Evolutionary conservation across 1,140 invertebrate genomes (phyloP).

Genomic region (Batillaria attramentaria): DNA sequence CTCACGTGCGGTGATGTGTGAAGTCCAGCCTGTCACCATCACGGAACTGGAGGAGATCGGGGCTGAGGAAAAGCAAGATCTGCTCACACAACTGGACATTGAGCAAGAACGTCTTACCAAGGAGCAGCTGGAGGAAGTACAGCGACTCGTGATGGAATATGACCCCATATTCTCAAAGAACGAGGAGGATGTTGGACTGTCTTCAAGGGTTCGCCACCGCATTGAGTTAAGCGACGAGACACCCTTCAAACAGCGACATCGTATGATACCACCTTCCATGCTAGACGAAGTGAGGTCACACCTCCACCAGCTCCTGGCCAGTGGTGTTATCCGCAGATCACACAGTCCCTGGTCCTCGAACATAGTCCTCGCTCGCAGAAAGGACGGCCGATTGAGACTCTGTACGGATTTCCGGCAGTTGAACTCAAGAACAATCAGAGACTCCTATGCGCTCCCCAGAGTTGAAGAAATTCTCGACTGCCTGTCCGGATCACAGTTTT

Average conservation of each 20-base stretch:
- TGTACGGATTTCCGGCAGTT: conserved; percentile 11
- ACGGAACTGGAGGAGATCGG: not conserved
- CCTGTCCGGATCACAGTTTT: not conserved
- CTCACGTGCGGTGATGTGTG: not conserved
- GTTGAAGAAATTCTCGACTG: conserved; percentile 14
- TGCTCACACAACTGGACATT: not conserved
- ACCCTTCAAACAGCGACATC: conserved; percentile 7
- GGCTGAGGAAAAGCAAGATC: not conserved
- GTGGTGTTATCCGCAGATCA: not conserved
- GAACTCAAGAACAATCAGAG: not conserved
- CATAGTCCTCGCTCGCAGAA: not conserved
- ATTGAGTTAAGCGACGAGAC: not conserved
- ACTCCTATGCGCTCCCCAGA: conserved; percentile 1
- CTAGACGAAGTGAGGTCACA: not conserved
- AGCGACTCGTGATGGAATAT: too few relatives aligned
- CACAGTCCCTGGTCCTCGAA: conserved; percentile 17
- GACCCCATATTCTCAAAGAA: not conserved
- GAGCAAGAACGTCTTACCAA: too few relatives aligned
- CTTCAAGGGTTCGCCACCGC: not conserved
- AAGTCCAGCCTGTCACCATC: not conserved
- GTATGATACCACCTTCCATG: not conserved
- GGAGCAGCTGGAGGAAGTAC: not conserved
- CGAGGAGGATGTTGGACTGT: not conserved
- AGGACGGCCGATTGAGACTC: not conserved
- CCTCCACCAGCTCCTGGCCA: conserved; percentile 1